These are phyloP conservation scores for Plectrocnemia conspersa DNA, from an alignment of 1,140 invertebrate species.

Conservation along the genomic window DNA sequence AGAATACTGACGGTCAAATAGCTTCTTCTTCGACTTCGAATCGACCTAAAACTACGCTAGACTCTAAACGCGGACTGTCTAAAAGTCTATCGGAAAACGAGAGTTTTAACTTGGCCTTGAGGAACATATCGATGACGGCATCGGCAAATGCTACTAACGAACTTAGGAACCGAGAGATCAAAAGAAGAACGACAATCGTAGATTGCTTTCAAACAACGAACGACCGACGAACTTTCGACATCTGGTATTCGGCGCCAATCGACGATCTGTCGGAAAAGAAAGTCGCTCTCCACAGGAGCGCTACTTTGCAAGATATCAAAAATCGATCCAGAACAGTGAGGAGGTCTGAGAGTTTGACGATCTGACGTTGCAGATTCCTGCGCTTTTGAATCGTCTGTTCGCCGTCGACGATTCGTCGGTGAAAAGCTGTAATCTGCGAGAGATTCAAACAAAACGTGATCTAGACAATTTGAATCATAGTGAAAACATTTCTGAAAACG, in stretches of 20 bases:
- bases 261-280: conserved; percentile 6
- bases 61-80: conserved; percentile 11
- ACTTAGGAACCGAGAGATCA: conserved; percentile 30
- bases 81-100: conserved; percentile 31
- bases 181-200: conserved; percentile 18
- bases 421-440: conserved; percentile 14
- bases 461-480: conserved; percentile 1
- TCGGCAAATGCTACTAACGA: conserved; percentile 26
- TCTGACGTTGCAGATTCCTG: neutral
- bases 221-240: conserved; percentile 4
- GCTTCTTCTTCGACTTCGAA: neutral
- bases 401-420: conserved; percentile 10
- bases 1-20: conserved; percentile 1
- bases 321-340: neutral
- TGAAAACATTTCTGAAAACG: neutral
- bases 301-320: conserved; percentile 6
- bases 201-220: neutral
- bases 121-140: conserved; percentile 24
- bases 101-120: conserved; percentile 22
- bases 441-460: conserved; percentile 7
- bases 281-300: conserved; percentile 7
- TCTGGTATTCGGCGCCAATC: conserved; percentile 5
- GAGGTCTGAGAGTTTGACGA: neutral
- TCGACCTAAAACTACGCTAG: conserved; percentile 2
- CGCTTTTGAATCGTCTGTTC: neutral